Conservation (phyloP, 2,113 vertebrate species). For the Ceuthmochares aereus region DNA sequence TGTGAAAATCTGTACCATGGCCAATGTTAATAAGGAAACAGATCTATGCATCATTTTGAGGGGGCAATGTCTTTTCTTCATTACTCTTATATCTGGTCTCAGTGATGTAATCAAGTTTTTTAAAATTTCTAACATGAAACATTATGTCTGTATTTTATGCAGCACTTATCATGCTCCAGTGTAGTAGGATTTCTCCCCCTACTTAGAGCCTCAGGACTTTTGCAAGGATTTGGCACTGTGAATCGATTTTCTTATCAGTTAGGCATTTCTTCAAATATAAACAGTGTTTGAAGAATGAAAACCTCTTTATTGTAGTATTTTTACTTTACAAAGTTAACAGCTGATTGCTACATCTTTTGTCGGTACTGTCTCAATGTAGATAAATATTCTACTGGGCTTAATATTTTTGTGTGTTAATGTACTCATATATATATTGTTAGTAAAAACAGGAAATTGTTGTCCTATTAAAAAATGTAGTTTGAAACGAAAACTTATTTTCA, state of each 20-base stretch:
- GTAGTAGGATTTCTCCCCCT: background rate
- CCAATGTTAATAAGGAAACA: background rate
- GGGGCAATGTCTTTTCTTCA: background rate
- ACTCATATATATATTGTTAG: background rate
- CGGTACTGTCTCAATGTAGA: background rate
- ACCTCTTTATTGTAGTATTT: background rate
- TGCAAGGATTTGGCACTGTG: constrained; percentile 39
- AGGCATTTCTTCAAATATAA: constrained; percentile 47
- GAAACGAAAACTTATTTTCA: background rate
- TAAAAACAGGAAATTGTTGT: background rate
- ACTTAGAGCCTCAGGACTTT: background rate
- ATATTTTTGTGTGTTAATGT: background rate
- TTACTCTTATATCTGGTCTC: background rate
- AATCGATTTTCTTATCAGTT: background rate
- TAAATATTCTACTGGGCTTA: background rate
- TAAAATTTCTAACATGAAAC: background rate
- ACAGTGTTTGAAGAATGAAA: constrained; percentile 6
- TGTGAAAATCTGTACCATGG: background rate
- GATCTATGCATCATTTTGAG: background rate
- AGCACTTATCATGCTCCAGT: background rate
- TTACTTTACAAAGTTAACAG: background rate
- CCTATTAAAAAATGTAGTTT: background rate
- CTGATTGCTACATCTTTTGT: background rate
- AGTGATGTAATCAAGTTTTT: background rate
- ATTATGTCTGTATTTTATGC: background rate